These are phyloP conservation scores for Hirtodrosophila duncani DNA, from an alignment of 2,888 invertebrate species.

Conservation along the genomic window DNA sequence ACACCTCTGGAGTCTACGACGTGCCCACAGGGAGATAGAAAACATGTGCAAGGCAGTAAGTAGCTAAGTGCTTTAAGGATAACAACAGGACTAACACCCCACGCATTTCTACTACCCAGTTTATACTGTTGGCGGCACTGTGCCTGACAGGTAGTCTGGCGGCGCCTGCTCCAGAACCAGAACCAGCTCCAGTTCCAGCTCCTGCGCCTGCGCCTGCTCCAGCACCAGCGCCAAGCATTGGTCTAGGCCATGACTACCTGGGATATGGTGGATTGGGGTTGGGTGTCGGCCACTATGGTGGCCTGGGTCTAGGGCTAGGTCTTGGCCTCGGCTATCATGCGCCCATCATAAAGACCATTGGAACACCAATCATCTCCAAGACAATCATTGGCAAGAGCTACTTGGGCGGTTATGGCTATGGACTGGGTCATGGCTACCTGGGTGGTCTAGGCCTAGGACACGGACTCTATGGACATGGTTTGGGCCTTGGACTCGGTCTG, in stretches of 20 bases:
- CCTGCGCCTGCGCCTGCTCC: slow-evolving; percentile 39
- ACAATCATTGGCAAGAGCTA: slow-evolving; percentile 66
- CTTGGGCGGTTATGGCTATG: slow-evolving; percentile 57
- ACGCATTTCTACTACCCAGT: slow-evolving; percentile 34
- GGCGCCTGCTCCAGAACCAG: slow-evolving; percentile 53
- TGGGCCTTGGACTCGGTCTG: slow-evolving; percentile 73
- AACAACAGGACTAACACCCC: neutral
- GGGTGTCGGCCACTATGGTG: slow-evolving; percentile 34
- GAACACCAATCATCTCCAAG: slow-evolving; percentile 60
- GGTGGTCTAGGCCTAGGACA: slow-evolving; percentile 57
- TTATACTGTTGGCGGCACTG: slow-evolving; percentile 52
- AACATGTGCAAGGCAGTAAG: slow-evolving; percentile 48
- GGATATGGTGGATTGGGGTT: slow-evolving; percentile 53
- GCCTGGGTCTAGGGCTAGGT: slow-evolving; percentile 44
- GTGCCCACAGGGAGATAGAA: slow-evolving; percentile 1
- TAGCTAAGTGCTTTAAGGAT: neutral
- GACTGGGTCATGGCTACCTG: slow-evolving; percentile 33
- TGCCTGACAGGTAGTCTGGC: slow-evolving; percentile 46
- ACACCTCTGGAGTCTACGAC: slow-evolving; percentile 20
- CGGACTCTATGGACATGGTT: slow-evolving; percentile 56
- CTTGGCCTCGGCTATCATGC: slow-evolving; percentile 60
- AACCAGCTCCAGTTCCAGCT: slow-evolving; percentile 41
- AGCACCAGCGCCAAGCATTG: slow-evolving; percentile 39
- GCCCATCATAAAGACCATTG: slow-evolving; percentile 55
- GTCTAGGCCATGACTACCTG: slow-evolving; percentile 48